Evolutionary conservation across 2,888 invertebrate species (phyloP).

Genomic region (Parelbella ahira): DNA sequence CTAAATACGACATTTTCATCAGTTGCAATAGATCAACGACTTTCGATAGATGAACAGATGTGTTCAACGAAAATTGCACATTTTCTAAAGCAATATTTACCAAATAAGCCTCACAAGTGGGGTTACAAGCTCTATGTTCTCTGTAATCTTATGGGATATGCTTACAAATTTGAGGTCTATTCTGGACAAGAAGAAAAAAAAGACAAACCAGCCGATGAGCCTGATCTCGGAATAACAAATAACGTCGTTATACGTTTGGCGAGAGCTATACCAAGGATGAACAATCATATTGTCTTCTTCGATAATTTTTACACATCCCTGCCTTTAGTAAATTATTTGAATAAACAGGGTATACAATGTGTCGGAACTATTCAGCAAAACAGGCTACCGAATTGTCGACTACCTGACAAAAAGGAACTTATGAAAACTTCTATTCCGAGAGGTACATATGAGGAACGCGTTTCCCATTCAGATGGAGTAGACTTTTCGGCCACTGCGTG

Average conservation of each 20-base stretch:
- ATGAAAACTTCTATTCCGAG: conserved; percentile 38
- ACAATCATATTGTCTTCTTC: conserved; percentile 37
- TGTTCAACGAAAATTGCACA: conserved; percentile 42
- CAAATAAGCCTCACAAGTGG: conserved; percentile 30
- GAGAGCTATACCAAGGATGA: not conserved
- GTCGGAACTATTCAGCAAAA: conserved; percentile 35
- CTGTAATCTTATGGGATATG: too few relatives aligned
- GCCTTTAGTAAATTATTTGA: conserved; percentile 35
- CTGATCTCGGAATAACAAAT: too few relatives aligned
- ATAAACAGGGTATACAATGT: conserved; percentile 37
- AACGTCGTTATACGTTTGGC: too few relatives aligned
- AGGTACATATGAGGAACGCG: conserved; percentile 37
- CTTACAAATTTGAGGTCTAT: too few relatives aligned
- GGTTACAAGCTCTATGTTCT: too few relatives aligned
- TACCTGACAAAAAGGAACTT: conserved; percentile 37
- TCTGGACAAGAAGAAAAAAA: conserved; percentile 31
- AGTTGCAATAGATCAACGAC: conserved; percentile 38
- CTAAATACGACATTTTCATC: conserved; percentile 38
- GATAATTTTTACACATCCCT: conserved; percentile 40
- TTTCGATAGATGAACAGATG: conserved; percentile 39
- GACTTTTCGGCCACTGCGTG: conserved; percentile 37
- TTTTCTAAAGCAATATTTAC: conserved; percentile 36
- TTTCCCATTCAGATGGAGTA: conserved; percentile 37
- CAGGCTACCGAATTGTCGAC: conserved; percentile 36
- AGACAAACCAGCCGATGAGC: conserved; percentile 14